Conservation (phyloP, 2,113 vertebrate species). For the Laterallus jamaicensis region DNA sequence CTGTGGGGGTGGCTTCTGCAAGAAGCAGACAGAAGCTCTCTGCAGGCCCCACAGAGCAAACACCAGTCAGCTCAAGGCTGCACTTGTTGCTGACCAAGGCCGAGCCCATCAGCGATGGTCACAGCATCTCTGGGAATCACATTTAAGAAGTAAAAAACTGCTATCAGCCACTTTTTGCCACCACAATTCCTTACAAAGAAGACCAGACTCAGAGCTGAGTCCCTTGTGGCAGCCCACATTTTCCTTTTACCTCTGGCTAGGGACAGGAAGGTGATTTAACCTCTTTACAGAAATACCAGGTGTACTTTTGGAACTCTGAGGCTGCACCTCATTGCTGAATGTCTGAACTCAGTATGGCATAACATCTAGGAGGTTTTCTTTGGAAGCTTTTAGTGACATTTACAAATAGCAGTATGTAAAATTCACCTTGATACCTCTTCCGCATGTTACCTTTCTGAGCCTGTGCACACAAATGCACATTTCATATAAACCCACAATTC, state of each 20-base stretch:
- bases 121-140: too few species aligned
- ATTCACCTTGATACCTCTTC: not conserved
- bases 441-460: not conserved
- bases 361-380: not conserved
- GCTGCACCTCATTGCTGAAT: not conserved
- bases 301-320: not conserved
- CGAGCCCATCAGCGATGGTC: too few species aligned
- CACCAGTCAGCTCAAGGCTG: too few species aligned
- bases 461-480: not conserved
- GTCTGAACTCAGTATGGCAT: not conserved
- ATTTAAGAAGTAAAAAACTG: too few species aligned
- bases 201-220: fast-evolving
- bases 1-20: too few species aligned
- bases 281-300: not conserved
- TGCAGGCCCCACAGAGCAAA: too few species aligned
- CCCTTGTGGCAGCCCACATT: not conserved
- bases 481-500: not conserved
- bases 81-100: too few species aligned
- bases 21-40: too few species aligned
- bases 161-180: too few species aligned
- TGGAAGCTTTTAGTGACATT: not conserved
- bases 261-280: not conserved
- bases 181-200: not conserved
- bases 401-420: not conserved
- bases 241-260: not conserved